Evolutionary conservation across 2,888 invertebrate species (phyloP).

Genomic region (Noctua pronuba): DNA sequence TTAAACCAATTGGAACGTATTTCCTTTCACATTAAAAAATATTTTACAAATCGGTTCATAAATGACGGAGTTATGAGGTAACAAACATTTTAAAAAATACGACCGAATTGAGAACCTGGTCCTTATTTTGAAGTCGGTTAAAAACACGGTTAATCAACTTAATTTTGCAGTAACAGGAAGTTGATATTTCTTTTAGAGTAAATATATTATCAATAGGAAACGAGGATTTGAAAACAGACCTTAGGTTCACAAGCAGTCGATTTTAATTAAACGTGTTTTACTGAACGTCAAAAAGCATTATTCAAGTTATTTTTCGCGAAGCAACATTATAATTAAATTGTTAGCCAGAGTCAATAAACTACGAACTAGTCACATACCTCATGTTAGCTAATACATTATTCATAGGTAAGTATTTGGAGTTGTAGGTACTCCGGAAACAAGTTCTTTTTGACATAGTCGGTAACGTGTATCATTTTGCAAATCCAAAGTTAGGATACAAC

Average conservation of each 20-base stretch:
- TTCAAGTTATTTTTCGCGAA: conserved; percentile 12
- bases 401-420: conserved; percentile 12
- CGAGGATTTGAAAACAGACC: neutral
- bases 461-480: conserved; percentile 5
- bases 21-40: too few species aligned
- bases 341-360: conserved; percentile 43
- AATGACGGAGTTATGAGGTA: too few species aligned
- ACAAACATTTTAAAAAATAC: too few species aligned
- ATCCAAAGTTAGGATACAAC: neutral
- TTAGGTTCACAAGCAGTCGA: neutral
- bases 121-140: too few species aligned
- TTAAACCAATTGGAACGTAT: too few species aligned
- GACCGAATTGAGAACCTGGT: too few species aligned
- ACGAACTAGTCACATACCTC: conserved; percentile 29
- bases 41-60: too few species aligned
- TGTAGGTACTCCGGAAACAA: conserved; percentile 32
- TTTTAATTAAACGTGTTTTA: neutral
- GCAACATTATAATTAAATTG: conserved; percentile 3
- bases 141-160: neutral
- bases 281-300: neutral
- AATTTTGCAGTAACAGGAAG: neutral
- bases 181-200: neutral
- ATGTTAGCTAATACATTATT: conserved; percentile 47
- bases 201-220: neutral
- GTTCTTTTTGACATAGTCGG: neutral